Evolutionary conservation across 2,113 vertebrate genomes (phyloP), one percentile per base, ranked within the genome.

Genomic region (Salvelinus sp.): DNA sequence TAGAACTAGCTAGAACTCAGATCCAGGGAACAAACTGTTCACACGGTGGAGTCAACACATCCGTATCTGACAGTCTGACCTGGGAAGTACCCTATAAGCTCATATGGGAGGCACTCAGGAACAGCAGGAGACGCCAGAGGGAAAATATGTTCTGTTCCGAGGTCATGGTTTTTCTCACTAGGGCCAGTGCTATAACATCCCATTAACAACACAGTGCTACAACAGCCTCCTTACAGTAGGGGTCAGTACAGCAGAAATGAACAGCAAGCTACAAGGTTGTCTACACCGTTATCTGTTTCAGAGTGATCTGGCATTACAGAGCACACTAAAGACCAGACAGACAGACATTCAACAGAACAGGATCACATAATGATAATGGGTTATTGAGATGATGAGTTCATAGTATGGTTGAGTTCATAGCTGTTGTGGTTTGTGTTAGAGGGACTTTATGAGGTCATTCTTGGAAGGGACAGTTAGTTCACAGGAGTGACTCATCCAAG

Each of bases 241-340:
- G 90, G 90, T 87, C 84, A 50, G 82, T 82, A 80, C 72, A 83
- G 81, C 73, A 83, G 70, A 76, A 82, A 62, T 44, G 0, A 50
- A 50, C 48, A 50, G 2, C 47, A 48, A 48, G 25, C 27, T 67
- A 25, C 70, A 38, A 7, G 1, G 22, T 5, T 9, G 63, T 65
- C 30, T n/a, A 3, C 22, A 44, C 18, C 22, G 47, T 48, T 65
- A 79, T 62, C 67, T 60, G 7, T 60, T n/a, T 79, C n/a, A 30
- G 30, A 76, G 66, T 10, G 64, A 77, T 0, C 33, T 25, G 78
- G 47, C 16, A 62, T 62, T 7, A 62, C 58, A 22, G n/a, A 62
- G 20, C 58, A 22, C 58, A 22, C n/a, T 62, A 62, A 62, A n/a
- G 58, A 62, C 20, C 58, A 22, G 2, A 62, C 6, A 22, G 12